Evolutionary conservation across 2,797 vertebrate genomes (phyloP).

Genomic region (Rhyacichthys aspro): DNA sequence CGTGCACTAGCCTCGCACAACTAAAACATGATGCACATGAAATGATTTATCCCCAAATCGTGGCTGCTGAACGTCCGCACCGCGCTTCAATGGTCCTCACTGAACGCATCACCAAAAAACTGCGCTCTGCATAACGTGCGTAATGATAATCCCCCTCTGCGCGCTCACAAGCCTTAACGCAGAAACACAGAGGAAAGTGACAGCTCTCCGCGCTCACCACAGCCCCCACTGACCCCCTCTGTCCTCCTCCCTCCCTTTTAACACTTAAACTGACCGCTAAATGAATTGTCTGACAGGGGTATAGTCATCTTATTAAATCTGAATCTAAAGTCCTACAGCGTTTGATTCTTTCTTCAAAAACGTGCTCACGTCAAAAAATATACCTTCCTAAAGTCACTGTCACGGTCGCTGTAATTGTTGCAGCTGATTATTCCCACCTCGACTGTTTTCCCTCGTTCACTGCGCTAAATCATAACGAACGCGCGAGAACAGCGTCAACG

Average conservation of each 20-base stretch:
- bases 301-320: constrained; percentile 22
- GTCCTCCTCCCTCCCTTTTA: constrained; percentile 23
- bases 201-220: constrained; percentile 49
- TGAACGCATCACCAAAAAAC: constrained; percentile 62
- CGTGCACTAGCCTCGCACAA: constrained; percentile 18
- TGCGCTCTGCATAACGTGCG: constrained; percentile 65
- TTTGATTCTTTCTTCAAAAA: constrained; percentile 1
- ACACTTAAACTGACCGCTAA: constrained; percentile 17
- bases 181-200: constrained; percentile 39
- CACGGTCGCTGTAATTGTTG: constrained; percentile 2
- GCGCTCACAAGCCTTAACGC: constrained; percentile 11
- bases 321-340: not conserved
- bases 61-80: constrained; percentile 24
- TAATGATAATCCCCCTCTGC: constrained; percentile 61
- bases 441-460: constrained; percentile 10
- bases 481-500: constrained; percentile 5
- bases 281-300: constrained; percentile 30
- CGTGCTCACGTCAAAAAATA: not conserved
- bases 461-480: constrained; percentile 36
- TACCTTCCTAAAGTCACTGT: constrained; percentile 20
- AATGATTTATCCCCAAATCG: constrained; percentile 1
- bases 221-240: constrained; percentile 19
- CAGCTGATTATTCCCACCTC: constrained; percentile 20
- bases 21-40: not conserved
- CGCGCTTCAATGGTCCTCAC: constrained; percentile 54